Evolutionary conservation across 1,140 invertebrate genomes (phyloP), one percentile per base, ranked within the genome.

Genomic region (Neodiprion lecontei): DNA sequence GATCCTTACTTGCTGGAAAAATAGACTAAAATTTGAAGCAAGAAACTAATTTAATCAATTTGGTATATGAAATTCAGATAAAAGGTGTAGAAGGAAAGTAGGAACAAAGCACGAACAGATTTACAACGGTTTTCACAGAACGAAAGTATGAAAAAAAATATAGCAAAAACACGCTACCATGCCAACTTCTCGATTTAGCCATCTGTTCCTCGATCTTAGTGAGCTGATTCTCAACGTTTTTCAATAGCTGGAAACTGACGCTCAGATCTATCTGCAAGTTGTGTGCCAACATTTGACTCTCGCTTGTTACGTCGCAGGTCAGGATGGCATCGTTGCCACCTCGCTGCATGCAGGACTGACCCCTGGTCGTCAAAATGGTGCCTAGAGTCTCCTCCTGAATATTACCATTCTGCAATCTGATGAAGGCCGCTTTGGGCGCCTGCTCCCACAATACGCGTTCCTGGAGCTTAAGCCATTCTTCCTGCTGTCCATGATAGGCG

Each of bases 181-280:
- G 72, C 69, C 79, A 74, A 75, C 77, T 78, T 73, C 80, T 82
- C 9, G 83, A 79, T 69, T 77, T 81, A 0, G 75, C 74, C 74
- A 87, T 82, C 67, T 82, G 81, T 50, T 87, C 81, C 67, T 85
- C 86, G 47, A 87, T 82, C 61, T 89, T 89, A 47, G 88, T 86
- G 0, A 92, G 92, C 87, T 94, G 92, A 70, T 91, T 91, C 87
- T 94, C 93, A 11, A 94, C 90, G 83, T 93, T 93, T 68, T 91
- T 89, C 79, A 92, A 89, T 76, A 89, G 80, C 78, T 89, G 86
- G 17, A 90, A 80, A 79, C 86, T 88, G 47, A 88, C 79, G 49
- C 83, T 85, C 66, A 89, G 84, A 78, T 90, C 87, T 14, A 88
- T 83, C 70, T 87, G 82, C 61, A 89, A 81, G 78, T 86, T 88